Conservation (phyloP, 2,113 vertebrate species). For the Scophthalmus maximus region DNA sequence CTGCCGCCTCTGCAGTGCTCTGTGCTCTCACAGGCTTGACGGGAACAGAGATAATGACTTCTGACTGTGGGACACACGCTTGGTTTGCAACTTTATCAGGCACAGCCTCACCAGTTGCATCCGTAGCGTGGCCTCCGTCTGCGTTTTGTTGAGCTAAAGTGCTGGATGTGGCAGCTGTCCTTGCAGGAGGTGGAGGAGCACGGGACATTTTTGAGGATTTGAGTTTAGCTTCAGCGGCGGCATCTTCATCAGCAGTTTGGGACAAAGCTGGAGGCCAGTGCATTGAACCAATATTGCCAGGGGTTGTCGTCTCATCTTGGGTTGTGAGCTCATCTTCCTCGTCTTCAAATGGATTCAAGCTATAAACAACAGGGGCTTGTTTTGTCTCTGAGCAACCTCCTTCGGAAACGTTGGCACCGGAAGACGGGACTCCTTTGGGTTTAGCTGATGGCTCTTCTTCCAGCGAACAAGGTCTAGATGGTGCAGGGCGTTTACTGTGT, state of each 20-base stretch:
- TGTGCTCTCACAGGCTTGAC: slow-evolving; percentile 67
- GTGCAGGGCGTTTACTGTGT: slow-evolving; percentile 71
- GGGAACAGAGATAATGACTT: too few species aligned
- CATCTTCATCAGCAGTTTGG: slow-evolving; percentile 21
- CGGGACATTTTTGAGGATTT: slow-evolving; percentile 65
- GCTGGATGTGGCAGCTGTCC: background rate
- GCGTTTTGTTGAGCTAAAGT: background rate
- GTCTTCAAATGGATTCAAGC: slow-evolving; percentile 67
- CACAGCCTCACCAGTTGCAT: background rate
- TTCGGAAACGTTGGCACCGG: background rate
- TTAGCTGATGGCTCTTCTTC: slow-evolving; percentile 15
- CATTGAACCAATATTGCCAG: background rate
- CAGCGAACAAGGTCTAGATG: slow-evolving; percentile 35
- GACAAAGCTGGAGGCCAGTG: background rate
- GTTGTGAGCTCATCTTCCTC: slow-evolving; percentile 34
- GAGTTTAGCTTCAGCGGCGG: slow-evolving; percentile 21
- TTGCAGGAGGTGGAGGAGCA: slow-evolving; percentile 73
- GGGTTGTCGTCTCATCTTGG: background rate
- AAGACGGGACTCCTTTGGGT: background rate
- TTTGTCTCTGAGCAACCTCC: background rate
- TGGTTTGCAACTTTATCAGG: background rate
- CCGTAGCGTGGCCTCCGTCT: background rate
- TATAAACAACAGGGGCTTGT: background rate
- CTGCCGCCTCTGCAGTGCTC: slow-evolving; percentile 47
- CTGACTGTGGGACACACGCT: too few species aligned